Base-by-base conservation (phyloP, 2,888 invertebrate genomes). In the Sisyra nigra region DNA sequence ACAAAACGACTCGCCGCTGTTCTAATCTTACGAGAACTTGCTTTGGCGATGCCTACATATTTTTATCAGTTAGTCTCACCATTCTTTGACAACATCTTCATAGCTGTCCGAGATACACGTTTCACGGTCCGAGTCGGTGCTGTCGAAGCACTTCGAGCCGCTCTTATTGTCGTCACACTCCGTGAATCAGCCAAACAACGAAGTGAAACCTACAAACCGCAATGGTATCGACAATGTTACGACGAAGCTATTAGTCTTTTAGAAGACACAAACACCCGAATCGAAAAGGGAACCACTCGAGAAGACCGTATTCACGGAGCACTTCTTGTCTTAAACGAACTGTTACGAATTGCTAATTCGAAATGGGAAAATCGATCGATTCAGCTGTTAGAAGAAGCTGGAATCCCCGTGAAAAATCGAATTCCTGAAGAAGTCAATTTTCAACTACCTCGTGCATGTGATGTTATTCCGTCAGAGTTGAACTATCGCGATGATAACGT, bases 301-400 rank as follows among this genome's bases (percentile, higher is more conserved):
- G 96, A 97, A 53, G 96, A 96, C 58, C 76, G 85, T 57, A 78
- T 88, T 14, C 96, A 97, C 59, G 94, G 94, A 24, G 88, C 91
- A 1, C 66, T 97, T 10, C 70, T 97, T 32, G 85, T 96, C 14
- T 68, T 96, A 19, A 96, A 97, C 64, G 98, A 98, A 62, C 66
- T 98, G 2, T 68, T 98, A 11, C 72, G 94, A 44, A 88, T 88
- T 57, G 83, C 89, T 34, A 92, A 94, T 66, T 77, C 84, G 0
- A 74, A 74, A 17, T 91, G 89, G 88, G 89, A 91, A 55, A 70
- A 75, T 40, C 80, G 77, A 50, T 86, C 86, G 55, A 79, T 78
- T 45, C 64, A 69, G n/a, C 60, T 87, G 1, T 80, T 83, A 66
- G 62, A 63, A 46, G 58, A 52, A 39, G 62, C 60, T 1, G 59